A percentile compares a stretch with the other conserved stretches of the same genome.
Evolutionary conservation across 2,113 vertebrate species (phyloP).

Genomic region (Zingel zingel): DNA sequence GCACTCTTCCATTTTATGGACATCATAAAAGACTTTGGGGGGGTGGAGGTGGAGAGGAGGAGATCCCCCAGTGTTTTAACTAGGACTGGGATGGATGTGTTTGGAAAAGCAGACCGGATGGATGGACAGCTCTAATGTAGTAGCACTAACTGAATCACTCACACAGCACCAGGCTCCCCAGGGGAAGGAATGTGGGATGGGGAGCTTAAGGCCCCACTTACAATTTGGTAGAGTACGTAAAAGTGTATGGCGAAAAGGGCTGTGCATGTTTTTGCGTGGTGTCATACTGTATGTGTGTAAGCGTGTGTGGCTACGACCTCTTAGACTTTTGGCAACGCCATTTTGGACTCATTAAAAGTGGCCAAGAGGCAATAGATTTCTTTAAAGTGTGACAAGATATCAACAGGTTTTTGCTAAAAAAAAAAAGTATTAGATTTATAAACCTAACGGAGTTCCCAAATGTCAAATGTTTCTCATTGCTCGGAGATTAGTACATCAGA

Average conservation of each 20-base stretch:
- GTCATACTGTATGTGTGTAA: slow-evolving; percentile 8
- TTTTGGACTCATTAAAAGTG: slow-evolving; percentile 3
- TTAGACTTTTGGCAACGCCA: slow-evolving; percentile 1
- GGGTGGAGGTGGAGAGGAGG: slow-evolving; percentile 67
- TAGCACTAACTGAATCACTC: slow-evolving; percentile 82
- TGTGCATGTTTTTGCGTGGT: slow-evolving; percentile 7
- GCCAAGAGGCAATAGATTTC: background rate
- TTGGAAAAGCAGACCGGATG: slow-evolving; percentile 84
- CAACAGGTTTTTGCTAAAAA: background rate
- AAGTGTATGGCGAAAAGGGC: slow-evolving; percentile 28
- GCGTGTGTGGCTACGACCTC: slow-evolving; percentile 14
- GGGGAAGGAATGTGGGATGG: slow-evolving; percentile 58
- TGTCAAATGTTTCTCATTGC: background rate
- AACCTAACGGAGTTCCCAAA: background rate
- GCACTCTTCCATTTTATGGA: slow-evolving; percentile 94
- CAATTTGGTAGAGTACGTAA: slow-evolving; percentile 55
- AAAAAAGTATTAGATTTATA: background rate
- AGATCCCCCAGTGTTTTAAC: slow-evolving; percentile 81
- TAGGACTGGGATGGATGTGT: slow-evolving; percentile 87
- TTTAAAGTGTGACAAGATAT: background rate
- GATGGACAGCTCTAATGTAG: slow-evolving; percentile 86
- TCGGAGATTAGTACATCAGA: background rate
- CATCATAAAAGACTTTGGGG: slow-evolving; percentile 87
- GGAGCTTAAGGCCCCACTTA: slow-evolving; percentile 55
- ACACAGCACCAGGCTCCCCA: slow-evolving; percentile 58